A percentile compares a stretch with the other conserved stretches of the same genome.
phyloP scores from a whole-genome alignment of 2,113 vertebrate genomes.

The Coturnix japonica region DNA sequence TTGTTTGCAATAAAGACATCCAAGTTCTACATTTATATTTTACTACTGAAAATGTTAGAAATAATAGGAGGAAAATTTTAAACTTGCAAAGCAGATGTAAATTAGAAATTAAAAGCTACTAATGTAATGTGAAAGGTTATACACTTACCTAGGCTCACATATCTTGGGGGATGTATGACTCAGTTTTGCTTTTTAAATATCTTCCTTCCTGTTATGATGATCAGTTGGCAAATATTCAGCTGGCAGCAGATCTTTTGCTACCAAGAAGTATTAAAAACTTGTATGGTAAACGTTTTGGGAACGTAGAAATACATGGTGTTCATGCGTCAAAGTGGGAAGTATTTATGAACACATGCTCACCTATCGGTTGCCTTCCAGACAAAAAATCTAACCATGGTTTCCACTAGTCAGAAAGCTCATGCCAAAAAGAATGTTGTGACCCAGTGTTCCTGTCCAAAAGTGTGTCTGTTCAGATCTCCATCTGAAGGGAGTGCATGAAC shows the following conservation, averaged over 20 bases:
- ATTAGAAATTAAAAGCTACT: not conserved
- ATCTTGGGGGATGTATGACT: not conserved
- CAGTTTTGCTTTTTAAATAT: not conserved
- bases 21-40: not conserved
- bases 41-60: not conserved
- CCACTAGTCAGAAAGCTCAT: no score
- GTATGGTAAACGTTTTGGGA: not conserved
- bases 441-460: no score
- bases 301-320: not conserved
- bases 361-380: no score
- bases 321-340: not conserved
- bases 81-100: not conserved
- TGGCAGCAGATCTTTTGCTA: not conserved
- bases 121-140: not conserved
- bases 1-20: constrained; percentile 1
- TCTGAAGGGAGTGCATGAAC: no score
- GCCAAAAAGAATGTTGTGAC: no score
- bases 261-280: not conserved
- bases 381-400: no score
- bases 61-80: not conserved
- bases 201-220: not conserved
- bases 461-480: no score
- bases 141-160: not conserved
- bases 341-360: not conserved
- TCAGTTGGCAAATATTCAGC: constrained; percentile 8